Conservation (phyloP, 2,797 vertebrate genomes). For the Margarornis squamiger region DNA sequence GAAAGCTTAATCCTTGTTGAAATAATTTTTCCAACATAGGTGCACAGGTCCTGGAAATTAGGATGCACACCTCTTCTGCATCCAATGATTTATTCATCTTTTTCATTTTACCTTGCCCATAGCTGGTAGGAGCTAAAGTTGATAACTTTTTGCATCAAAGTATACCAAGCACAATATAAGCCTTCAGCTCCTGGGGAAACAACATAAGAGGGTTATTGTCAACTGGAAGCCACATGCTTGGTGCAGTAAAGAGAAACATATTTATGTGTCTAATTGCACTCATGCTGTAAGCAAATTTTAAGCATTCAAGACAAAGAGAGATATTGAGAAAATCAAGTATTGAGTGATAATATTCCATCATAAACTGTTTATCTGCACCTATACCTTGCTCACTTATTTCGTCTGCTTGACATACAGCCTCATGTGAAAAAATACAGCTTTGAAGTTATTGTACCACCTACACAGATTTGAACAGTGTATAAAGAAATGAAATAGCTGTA, state of each 20-base stretch:
- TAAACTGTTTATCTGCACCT: neutral
- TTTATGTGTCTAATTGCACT: neutral
- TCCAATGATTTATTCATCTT: fast-evolving
- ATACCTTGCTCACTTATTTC: neutral
- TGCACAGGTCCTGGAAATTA: neutral
- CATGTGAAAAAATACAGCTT: neutral
- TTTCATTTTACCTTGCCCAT: neutral
- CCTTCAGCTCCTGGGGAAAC: neutral
- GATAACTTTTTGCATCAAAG: neutral
- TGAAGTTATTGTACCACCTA: neutral
- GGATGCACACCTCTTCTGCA: neutral
- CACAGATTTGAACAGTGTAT: neutral
- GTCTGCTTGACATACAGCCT: neutral
- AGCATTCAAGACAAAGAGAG: neutral
- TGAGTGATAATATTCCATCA: neutral
- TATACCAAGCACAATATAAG: neutral
- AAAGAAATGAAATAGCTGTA: neutral
- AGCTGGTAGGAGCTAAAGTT: neutral
- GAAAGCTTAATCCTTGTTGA: neutral
- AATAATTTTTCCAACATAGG: neutral
- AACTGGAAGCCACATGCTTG: neutral
- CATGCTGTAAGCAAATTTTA: neutral
- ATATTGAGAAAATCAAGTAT: neutral
- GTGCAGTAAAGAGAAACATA: neutral
- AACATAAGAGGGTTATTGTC: fast-evolving